These are phyloP conservation scores for Panopea generosa DNA, from an alignment of 2,888 invertebrate genomes.

Conservation along the genomic window DNA sequence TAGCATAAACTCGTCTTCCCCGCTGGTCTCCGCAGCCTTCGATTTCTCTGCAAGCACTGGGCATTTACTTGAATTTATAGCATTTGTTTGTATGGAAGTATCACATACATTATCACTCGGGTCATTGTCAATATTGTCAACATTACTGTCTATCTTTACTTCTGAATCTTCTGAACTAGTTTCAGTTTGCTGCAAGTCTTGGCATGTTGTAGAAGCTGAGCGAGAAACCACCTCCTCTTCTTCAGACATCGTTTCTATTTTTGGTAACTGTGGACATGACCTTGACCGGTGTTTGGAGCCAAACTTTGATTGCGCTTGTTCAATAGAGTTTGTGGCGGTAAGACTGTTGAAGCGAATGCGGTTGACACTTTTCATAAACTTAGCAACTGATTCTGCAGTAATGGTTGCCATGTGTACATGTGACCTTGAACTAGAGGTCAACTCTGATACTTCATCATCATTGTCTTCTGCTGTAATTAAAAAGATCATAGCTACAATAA, in stretches of 20 bases:
- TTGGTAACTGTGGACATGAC: slow-evolving; percentile 71
- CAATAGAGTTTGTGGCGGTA: slow-evolving; percentile 59
- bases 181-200: slow-evolving; percentile 1
- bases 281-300: slow-evolving; percentile 59
- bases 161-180: not conserved
- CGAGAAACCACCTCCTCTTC: slow-evolving; percentile 61
- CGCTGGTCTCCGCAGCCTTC: not conserved
- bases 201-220: slow-evolving; percentile 44
- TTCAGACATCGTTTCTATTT: slow-evolving; percentile 51
- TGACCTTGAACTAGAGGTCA: slow-evolving; percentile 55
- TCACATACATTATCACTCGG: slow-evolving; percentile 12
- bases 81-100: slow-evolving; percentile 13
- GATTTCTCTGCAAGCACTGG: slow-evolving; percentile 20
- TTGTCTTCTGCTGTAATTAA: slow-evolving; percentile 56
- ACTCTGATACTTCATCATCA: slow-evolving; percentile 73
- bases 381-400: slow-evolving; percentile 81
- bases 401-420: slow-evolving; percentile 22
- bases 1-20: slow-evolving; percentile 12
- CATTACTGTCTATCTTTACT: not conserved
- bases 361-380: slow-evolving; percentile 82
- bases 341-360: slow-evolving; percentile 80
- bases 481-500: no score
- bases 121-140: no score
- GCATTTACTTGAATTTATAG: slow-evolving; percentile 20
- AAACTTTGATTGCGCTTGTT: slow-evolving; percentile 39